These are phyloP conservation scores for Ibycter americanus DNA, from an alignment of 2,797 vertebrate species.

Conservation along the genomic window DNA sequence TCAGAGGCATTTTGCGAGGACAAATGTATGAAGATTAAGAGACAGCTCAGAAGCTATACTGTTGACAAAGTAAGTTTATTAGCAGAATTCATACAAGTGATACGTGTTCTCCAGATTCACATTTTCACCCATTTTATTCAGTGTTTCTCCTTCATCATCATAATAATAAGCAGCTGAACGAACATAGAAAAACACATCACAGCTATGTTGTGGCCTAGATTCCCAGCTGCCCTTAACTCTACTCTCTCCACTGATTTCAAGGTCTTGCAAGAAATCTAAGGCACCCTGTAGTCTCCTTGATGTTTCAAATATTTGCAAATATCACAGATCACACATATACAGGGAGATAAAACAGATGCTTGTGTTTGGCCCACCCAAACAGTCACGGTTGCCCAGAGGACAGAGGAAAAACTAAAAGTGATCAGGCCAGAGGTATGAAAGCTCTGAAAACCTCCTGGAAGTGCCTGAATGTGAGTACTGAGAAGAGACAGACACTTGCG, in stretches of 20 bases:
- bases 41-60: neutral
- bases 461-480: neutral
- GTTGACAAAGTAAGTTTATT: neutral
- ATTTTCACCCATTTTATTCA: neutral
- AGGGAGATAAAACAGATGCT: neutral
- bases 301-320: neutral
- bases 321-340: neutral
- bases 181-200: neutral
- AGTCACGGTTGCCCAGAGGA: neutral
- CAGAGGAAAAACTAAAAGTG: neutral
- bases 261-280: neutral
- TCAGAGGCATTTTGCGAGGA: neutral
- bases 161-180: neutral
- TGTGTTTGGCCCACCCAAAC: neutral
- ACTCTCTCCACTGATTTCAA: neutral
- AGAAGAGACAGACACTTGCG: neutral
- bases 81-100: neutral
- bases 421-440: neutral
- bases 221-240: neutral
- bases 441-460: neutral
- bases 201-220: neutral
- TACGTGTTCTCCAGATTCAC: neutral
- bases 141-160: neutral
- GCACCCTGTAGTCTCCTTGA: neutral
- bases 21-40: neutral